Evolutionary conservation across 64 coral and sea anemone species (phyloP).

Genomic region (Pocillopora damicornis): DNA sequence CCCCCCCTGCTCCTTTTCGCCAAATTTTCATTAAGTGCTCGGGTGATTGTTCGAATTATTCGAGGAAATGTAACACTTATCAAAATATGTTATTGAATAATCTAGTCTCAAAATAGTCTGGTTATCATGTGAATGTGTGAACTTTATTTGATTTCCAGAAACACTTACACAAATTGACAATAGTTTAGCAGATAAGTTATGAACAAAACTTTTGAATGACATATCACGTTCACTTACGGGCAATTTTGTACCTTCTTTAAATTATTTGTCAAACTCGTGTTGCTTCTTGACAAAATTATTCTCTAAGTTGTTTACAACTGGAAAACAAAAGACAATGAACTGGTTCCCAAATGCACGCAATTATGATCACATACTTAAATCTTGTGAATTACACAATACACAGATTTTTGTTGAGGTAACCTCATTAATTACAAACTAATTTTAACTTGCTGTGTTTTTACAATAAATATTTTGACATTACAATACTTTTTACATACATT

Average conservation of each 20-base stretch:
- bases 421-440: not conserved
- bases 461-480: not conserved
- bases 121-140: conserved; percentile 7
- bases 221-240: not conserved
- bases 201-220: not conserved
- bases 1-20: no score
- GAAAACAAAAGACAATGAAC: no score
- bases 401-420: not conserved
- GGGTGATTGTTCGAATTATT: no score
- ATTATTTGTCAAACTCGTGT: no score
- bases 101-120: not conserved
- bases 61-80: no score
- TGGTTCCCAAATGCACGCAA: no score
- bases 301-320: no score
- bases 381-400: not conserved
- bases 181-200: not conserved
- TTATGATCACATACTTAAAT: not conserved
- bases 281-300: no score
- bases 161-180: not conserved
- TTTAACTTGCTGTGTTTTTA: conserved; percentile 25
- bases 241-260: not conserved
- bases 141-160: not conserved
- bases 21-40: no score
- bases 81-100: not conserved
- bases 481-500: conserved; percentile 24